Percentiles rank a stretch among this genome's conserved stretches.
Evolutionary conservation across 2,888 invertebrate species (phyloP).

Genomic region (Temnothorax ravouxi): DNA sequence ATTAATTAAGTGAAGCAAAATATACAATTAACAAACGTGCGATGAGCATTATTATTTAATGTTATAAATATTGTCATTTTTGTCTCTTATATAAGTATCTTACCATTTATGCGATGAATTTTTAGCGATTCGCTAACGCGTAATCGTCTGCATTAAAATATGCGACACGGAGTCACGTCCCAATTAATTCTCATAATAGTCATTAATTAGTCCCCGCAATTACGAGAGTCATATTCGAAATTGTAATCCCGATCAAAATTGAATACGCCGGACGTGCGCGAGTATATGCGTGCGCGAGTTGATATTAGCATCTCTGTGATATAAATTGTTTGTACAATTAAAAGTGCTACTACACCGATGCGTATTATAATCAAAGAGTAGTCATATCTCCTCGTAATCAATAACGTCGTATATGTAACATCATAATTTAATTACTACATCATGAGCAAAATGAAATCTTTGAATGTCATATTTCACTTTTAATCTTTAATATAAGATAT

Average conservation of each 20-base stretch:
- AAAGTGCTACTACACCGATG: constrained; percentile 19
- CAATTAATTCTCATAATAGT: constrained; percentile 56
- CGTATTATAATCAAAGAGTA: constrained; percentile 1
- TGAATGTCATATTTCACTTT: neutral
- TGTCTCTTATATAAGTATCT: neutral
- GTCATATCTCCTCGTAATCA: constrained; percentile 15
- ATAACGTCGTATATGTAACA: constrained; percentile 14
- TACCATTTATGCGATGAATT: neutral
- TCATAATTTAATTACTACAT: constrained; percentile 21
- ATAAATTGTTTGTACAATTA: constrained; percentile 58
- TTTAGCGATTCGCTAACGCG: constrained; percentile 10
- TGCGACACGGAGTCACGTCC: constrained; percentile 50
- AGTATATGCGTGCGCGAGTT: constrained; percentile 20
- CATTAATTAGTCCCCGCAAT: constrained; percentile 53
- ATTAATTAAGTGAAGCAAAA: neutral
- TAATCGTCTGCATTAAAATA: constrained; percentile 48
- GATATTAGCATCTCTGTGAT: constrained; percentile 55
- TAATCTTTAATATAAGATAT: neutral
- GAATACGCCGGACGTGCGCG: constrained; percentile 48
- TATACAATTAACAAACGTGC: neutral
- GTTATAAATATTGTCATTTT: neutral
- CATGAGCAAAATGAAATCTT: neutral
- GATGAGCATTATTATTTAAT: neutral
- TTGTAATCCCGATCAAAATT: constrained; percentile 56
- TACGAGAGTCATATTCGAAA: constrained; percentile 56